Evolutionary conservation across 2,888 invertebrate genomes (phyloP), one percentile per base, ranked within the genome.

Genomic region (Plutella xylostella): DNA sequence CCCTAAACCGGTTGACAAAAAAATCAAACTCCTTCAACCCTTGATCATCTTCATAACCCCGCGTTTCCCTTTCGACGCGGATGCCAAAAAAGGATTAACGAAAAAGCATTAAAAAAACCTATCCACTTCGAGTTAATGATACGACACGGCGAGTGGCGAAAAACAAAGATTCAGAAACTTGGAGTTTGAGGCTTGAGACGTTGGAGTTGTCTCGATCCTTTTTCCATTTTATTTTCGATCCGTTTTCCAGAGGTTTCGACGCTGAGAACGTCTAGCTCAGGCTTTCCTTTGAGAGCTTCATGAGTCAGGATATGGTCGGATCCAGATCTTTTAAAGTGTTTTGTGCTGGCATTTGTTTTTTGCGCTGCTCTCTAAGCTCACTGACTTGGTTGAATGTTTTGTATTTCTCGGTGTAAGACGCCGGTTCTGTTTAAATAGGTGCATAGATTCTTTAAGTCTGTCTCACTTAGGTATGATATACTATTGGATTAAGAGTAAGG

Each of bases 91-190:
- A 74, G 70, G 68, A 79, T 80, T 79, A 82, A 71, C 80, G 80
- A 72, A 68, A 64, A 43, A 79, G n/a, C n/a, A 82, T 80, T 79
- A 78, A 72, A 68, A 63, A 43, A 62, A 55, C 49, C 53, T 74
- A 72, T 72, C 77, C 82, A 80, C 83, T 83, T 69, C 72, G 76
- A 80, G 83, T 82, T 83, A 82, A 83, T 82, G 83, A 83, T 82
- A 83, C 82, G 83, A 73, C 73, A 78, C 71, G 77, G 65, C 65
- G 80, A 72, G 77, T 73, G 72, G 72, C 65, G 73, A 65, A 69
- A 82, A 82, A 83, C 82, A 83, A 83, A 79, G 82, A 67, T 70
- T 67, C 39, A 63, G 65, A 22, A 20, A 47, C 49, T 65, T 66
- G 61, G 64, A 63, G 69, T 65, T 66, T 61, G 64, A 63, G 69